Evolutionary conservation across 2,113 vertebrate genomes (phyloP).

Genomic region (Lipotes vexillifer): DNA sequence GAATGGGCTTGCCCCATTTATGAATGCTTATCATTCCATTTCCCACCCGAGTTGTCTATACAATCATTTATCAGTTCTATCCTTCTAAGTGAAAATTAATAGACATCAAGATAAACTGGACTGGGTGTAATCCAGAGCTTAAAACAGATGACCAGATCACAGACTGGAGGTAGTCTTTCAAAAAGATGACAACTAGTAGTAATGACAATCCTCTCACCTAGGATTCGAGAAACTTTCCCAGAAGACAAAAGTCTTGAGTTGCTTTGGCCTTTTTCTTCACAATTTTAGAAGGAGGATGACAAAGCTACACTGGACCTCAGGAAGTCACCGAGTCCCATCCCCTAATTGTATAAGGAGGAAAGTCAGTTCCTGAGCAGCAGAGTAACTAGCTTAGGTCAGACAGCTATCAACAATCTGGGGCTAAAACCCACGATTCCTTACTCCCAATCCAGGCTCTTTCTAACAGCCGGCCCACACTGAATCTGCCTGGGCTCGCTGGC

Average conservation of each 20-base stretch:
- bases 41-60: not conserved
- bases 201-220: not conserved
- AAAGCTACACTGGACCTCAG: not conserved
- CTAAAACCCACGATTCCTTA: not conserved
- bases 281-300: not conserved
- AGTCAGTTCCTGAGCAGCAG: not conserved
- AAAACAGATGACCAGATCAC: not conserved
- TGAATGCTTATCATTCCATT: not conserved
- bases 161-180: not conserved
- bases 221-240: slow-evolving; percentile 25
- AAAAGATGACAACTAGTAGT: slow-evolving; percentile 7
- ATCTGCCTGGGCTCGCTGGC: not conserved
- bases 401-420: not conserved
- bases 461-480: not conserved
- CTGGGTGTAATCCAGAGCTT: not conserved
- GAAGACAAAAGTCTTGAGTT: not conserved
- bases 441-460: not conserved
- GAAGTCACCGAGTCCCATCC: not conserved
- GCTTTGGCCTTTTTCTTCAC: not conserved
- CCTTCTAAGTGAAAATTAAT: slow-evolving; percentile 41
- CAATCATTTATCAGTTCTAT: not conserved
- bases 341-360: not conserved
- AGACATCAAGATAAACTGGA: not conserved
- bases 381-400: not conserved
- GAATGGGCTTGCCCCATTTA: not conserved